phyloP scores from a whole-genome alignment of 2,113 vertebrate genomes.

The Falcunculus frontatus region DNA sequence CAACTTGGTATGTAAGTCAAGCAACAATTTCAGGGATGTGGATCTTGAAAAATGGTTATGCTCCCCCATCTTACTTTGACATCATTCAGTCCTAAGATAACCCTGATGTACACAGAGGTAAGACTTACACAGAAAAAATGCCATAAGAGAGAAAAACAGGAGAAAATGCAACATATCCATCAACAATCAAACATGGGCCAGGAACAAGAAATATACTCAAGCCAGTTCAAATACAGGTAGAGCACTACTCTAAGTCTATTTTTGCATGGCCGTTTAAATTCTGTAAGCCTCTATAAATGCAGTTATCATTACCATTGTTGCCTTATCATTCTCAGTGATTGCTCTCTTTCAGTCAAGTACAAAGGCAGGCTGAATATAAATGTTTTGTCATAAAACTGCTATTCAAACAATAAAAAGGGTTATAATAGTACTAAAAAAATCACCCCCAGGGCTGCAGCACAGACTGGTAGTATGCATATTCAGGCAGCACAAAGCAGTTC shows the following conservation, averaged over 20 bases:
- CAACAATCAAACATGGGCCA: constrained; percentile 2
- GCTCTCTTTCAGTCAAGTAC: constrained; percentile 73
- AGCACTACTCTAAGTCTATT: constrained; percentile 31
- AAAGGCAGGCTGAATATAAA: constrained; percentile 76
- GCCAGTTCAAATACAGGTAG: constrained; percentile 35
- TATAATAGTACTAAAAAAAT: constrained; percentile 74
- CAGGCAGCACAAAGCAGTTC: constrained; percentile 33
- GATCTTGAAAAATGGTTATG: constrained; percentile 16
- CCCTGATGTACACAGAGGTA: not conserved
- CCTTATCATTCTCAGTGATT: constrained; percentile 71
- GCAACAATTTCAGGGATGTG: not conserved
- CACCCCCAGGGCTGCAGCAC: constrained; percentile 59
- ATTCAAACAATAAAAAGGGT: constrained; percentile 76
- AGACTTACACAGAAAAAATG: constrained; percentile 5
- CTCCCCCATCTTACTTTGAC: not conserved
- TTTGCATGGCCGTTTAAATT: constrained; percentile 58
- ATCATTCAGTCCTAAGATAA: not conserved
- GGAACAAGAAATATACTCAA: not conserved
- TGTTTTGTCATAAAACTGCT: constrained; percentile 78
- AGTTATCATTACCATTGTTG: constrained; percentile 73
- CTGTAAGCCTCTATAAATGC: constrained; percentile 66
- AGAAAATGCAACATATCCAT: not conserved
- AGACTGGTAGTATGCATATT: constrained; percentile 40
- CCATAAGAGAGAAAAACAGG: not conserved
- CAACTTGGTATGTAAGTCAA: constrained; percentile 3